These are phyloP conservation scores for Bombycilla garrulus DNA, from an alignment of 2,113 vertebrate genomes.

Conservation along the genomic window DNA sequence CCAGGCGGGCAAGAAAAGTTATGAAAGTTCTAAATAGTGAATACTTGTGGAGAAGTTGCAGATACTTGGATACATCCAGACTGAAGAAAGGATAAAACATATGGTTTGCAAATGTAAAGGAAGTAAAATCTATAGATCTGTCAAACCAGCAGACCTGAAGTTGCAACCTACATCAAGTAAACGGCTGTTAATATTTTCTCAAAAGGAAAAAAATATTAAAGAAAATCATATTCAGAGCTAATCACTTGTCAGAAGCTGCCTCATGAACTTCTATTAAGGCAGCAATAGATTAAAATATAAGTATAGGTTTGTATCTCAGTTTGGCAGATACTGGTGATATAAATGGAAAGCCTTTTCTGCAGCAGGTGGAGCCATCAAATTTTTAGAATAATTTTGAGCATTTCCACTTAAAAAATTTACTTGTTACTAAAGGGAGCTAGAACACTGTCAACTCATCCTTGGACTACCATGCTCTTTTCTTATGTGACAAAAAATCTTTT, in stretches of 20 bases:
- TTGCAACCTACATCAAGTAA: neutral
- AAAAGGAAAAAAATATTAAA: neutral
- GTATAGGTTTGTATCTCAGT: accelerated
- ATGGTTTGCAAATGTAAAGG: neutral
- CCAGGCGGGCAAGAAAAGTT: neutral
- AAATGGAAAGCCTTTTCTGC: neutral
- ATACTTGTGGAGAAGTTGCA: neutral
- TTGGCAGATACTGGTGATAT: neutral
- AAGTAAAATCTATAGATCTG: neutral
- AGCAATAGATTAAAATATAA: neutral
- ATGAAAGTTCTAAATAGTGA: neutral
- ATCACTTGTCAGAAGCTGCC: neutral
- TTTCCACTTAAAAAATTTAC: neutral
- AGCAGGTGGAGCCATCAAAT: neutral
- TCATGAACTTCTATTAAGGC: neutral
- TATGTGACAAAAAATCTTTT: neutral
- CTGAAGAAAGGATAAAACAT: neutral
- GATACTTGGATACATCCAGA: neutral
- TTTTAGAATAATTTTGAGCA: neutral
- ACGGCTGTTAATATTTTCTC: neutral
- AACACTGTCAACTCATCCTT: neutral
- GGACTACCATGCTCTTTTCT: neutral
- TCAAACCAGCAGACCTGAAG: neutral
- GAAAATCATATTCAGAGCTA: neutral
- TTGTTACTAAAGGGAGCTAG: neutral